A percentile compares a stretch with the other conserved stretches of the same genome.
These are phyloP conservation scores for Phengaris alcon DNA, from an alignment of 2,888 invertebrate species.

Conservation along the genomic window DNA sequence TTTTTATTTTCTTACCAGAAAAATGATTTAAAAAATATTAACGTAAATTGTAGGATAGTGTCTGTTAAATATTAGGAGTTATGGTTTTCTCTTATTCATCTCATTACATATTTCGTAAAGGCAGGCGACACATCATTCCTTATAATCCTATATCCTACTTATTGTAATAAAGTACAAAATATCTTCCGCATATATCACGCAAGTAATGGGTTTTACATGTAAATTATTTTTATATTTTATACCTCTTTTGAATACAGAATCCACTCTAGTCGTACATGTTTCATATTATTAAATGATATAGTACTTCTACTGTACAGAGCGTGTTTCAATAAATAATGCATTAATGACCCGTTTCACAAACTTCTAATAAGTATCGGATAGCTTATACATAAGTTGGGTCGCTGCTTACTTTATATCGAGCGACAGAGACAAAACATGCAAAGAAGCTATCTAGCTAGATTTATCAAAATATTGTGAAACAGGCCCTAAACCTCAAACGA, in stretches of 20 bases:
- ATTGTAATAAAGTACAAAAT: conserved; percentile 34
- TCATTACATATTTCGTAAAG: conserved; percentile 11
- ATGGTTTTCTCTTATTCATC: not conserved
- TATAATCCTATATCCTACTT: conserved; percentile 14
- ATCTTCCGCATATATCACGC: conserved; percentile 35
- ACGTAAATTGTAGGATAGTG: not conserved
- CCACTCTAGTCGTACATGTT: conserved; percentile 13
- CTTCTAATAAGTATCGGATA: too few species aligned
- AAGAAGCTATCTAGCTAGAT: too few species aligned
- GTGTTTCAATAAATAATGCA: conserved; percentile 10
- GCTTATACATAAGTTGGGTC: too few species aligned
- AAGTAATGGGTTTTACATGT: conserved; percentile 23
- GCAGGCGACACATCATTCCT: conserved; percentile 4
- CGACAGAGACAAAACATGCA: too few species aligned
- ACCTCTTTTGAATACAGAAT: conserved; percentile 20
- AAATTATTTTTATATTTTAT: conserved; percentile 22
- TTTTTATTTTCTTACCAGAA: not conserved
- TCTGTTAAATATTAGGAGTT: not conserved
- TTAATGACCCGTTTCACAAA: not conserved
- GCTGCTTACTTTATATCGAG: too few species aligned
- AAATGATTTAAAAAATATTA: not conserved
- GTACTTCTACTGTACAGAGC: not conserved
- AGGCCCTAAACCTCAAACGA: not conserved
- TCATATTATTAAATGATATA: conserved; percentile 16
- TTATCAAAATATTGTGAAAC: too few species aligned